These are phyloP conservation scores for Chionoecetes opilio DNA, from an alignment of 1,140 invertebrate species.

Conservation along the genomic window DNA sequence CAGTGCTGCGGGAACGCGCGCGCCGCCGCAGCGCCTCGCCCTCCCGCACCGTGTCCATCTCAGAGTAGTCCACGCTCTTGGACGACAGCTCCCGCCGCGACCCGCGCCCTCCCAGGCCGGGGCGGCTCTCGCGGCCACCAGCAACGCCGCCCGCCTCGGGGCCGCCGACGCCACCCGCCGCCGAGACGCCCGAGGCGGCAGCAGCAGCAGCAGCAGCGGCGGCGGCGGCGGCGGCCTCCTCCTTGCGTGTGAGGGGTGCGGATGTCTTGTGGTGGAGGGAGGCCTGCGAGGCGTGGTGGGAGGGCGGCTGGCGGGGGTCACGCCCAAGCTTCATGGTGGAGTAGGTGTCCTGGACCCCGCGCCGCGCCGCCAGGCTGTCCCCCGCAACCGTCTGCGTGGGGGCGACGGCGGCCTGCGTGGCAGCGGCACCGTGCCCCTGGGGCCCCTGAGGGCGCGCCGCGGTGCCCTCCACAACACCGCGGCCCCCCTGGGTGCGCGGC, in stretches of 20 bases:
- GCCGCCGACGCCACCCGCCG: conserved; percentile 54
- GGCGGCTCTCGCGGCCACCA: conserved; percentile 94
- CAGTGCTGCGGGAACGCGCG: conserved; percentile 91
- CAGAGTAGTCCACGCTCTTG: conserved; percentile 91
- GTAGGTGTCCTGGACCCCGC: conserved; percentile 60
- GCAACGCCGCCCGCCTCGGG: conserved; percentile 81
- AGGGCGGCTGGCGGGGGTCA: conserved; percentile 76
- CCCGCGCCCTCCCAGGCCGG: conserved; percentile 81
- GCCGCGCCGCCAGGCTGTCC: conserved; percentile 67
- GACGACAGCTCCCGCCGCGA: conserved; percentile 82
- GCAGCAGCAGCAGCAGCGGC: conserved; percentile 79
- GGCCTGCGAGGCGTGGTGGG: conserved; percentile 80
- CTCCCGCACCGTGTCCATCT: conserved; percentile 87
- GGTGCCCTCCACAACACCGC: conserved; percentile 79
- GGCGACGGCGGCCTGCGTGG: conserved; percentile 86
- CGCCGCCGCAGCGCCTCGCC: conserved; percentile 85
- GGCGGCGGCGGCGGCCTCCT: conserved; percentile 72
- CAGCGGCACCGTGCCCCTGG: conserved; percentile 84
- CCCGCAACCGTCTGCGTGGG: conserved; percentile 82
- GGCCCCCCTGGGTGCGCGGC: conserved; percentile 87
- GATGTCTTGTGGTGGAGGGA: conserved; percentile 80
- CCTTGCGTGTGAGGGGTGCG: conserved; percentile 71
- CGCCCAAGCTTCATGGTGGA: conserved; percentile 63
- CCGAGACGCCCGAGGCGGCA: conserved; percentile 52
- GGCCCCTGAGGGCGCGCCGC: conserved; percentile 78